Evolutionary conservation across 2,888 invertebrate genomes (phyloP), one percentile per base, ranked within the genome.

Genomic region (Cheilosia scutellata): DNA sequence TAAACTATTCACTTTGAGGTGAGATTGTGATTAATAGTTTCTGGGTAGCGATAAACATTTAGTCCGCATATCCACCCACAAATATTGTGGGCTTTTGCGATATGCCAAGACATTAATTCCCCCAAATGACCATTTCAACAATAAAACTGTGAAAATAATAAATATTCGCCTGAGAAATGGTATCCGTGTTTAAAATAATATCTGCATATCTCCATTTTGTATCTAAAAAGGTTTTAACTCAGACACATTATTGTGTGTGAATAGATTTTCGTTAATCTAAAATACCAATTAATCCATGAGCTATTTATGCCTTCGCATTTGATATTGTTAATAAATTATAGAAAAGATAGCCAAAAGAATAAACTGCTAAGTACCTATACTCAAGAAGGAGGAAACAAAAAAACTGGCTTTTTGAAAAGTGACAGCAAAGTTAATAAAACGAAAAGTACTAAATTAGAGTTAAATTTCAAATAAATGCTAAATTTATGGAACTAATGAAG

Each of bases 401-500:
- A 9, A 31, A 55, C 62, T 75, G 51, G 33, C 20, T 47, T 49
- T 49, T 20, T 20, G 13, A 40, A 33, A 62, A 62, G 53, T 49
- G 49, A 47, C 13, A 58, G 31, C 1, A 3, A 66, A 72, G 72
- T 75, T 76, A 71, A 82, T 57, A 71, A 82, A 82, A 82, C 70
- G 53, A 16, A 16, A 65, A 58, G 58, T 51, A 49, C 76, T 82
- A 82, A 82, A 60, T 82, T 72, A 6, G 25, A 37, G 29, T 60
- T 20, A 47, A 72, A 63, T 72, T 42, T 62, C 66, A 57, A 74
- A 66, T 58, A 37, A 53, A 60, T 74, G 80, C 44, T 62, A 51
- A 82, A 82, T 65, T 58, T 65, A 51, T 82, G 58, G 44, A 58
- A 58, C 55, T 71, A 72, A 77, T 71, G 65, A 82, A 72, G 82